Evolutionary conservation across 2,888 invertebrate genomes (phyloP), one percentile per base, ranked within the genome.

Genomic region (Heteromurus nitidus): DNA sequence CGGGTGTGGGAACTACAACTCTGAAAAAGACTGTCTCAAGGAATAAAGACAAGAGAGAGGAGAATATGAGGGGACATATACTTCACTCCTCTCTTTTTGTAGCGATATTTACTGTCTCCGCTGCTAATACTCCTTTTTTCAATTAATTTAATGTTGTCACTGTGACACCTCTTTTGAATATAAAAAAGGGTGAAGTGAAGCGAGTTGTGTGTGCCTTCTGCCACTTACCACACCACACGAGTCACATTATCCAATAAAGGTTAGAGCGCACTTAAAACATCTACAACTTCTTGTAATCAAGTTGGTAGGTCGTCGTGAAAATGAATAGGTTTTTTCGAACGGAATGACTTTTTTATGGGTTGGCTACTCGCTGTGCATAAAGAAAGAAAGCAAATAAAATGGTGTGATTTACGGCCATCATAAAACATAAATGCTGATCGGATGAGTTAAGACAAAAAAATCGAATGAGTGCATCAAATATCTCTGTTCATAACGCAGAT

Each of bases 381-480:
- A 73, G 53, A 64, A 42, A 65, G 65, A 53, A 31, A 64, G 65
- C 42, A 44, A 53, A 67, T 65, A 58, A 64, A 74, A 24, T 53
- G 60, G 77, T 64, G 77, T 77, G 77, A 77, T 77, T 77, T 77
- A 77, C 68, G 50, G 50, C 76, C 36, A 26, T 20, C 77, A 77
- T 77, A 77, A 77, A 77, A 77, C n/a, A 70, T 64, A 77, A 77
- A 70, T 70, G 77, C 62, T 70, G 77, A 77, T 77, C 64, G 77
- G 53, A 77, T 53, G 77, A 76, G 67, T 67, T 77, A 62, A 77
- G 70, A 70, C 62, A 77, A 64, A 62, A 67, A 24, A 68, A 47
- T 30, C 44, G 50, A 31, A 47, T n/a, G 31, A 42, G 42, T 22
- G 42, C 24, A 13, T 47, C 22, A 47, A 24, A 22, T 47, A n/a